Conservation (phyloP, 1,140 invertebrate species). For the Cardiocondyla obscurior region DNA sequence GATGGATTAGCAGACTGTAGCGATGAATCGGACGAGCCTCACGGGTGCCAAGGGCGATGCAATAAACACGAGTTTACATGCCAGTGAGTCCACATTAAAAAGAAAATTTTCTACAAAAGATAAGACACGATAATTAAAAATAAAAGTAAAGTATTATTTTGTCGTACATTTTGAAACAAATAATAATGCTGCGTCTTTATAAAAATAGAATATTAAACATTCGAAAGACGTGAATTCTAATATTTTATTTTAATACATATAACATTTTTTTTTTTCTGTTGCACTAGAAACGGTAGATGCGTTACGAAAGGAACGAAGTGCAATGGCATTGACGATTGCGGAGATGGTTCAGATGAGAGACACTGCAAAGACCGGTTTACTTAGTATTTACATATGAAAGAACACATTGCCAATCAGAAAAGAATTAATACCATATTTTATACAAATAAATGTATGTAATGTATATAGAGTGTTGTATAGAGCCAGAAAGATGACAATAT, state of each 20-base stretch:
- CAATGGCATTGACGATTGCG: conserved; percentile 89
- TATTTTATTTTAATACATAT: not conserved
- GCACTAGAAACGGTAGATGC: conserved; percentile 86
- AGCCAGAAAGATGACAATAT: conserved; percentile 62
- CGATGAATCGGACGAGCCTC: conserved; percentile 88
- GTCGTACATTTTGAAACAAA: conserved; percentile 1
- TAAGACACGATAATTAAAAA: not conserved
- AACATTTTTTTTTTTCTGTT: conserved; percentile 31
- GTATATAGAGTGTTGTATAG: conserved; percentile 70
- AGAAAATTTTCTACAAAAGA: not conserved
- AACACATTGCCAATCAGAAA: conserved; percentile 27
- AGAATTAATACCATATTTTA: conserved; percentile 43
- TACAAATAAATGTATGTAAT: conserved; percentile 63
- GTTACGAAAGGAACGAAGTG: conserved; percentile 85
- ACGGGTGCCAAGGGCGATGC: conserved; percentile 85
- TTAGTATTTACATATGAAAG: conserved; percentile 16
- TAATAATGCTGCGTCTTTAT: not conserved
- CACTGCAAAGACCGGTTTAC: conserved; percentile 83
- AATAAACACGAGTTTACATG: conserved; percentile 85
- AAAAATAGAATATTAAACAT: not conserved
- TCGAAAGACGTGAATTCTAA: not conserved
- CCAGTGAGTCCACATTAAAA: conserved; percentile 77
- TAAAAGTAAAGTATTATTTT: no score
- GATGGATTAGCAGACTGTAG: conserved; percentile 87
- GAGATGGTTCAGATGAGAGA: conserved; percentile 88